A percentile compares a stretch with the other conserved stretches of the same genome.
Conservation (phyloP, 2,797 vertebrate genomes). For the Lateolabrax maculatus region DNA sequence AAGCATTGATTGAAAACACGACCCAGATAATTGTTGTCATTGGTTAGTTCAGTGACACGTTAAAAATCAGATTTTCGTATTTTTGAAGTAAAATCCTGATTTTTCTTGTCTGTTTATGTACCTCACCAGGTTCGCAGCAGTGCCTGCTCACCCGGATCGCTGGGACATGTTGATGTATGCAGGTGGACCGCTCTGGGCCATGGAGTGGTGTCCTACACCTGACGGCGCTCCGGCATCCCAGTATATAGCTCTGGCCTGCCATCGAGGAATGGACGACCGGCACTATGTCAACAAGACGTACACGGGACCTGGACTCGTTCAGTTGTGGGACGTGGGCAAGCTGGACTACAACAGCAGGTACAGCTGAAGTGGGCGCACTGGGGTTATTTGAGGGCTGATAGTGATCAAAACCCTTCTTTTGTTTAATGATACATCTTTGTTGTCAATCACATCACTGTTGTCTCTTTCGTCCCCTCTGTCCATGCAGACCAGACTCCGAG, state of each 20-base stretch:
- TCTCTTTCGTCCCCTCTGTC: not conserved
- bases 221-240: slow-evolving; percentile 87
- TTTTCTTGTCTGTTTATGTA: not conserved
- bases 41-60: not conserved
- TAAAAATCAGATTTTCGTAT: not conserved
- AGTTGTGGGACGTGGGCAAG: slow-evolving; percentile 92
- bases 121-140: slow-evolving; percentile 87
- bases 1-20: not conserved
- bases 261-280: slow-evolving; percentile 89
- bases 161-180: slow-evolving; percentile 91
- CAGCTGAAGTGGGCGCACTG: slow-evolving; percentile 11
- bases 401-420: not conserved
- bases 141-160: slow-evolving; percentile 86
- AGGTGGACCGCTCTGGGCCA: slow-evolving; percentile 93
- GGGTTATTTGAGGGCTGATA: not conserved
- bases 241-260: slow-evolving; percentile 91
- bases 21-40: not conserved
- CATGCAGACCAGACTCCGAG: slow-evolving; percentile 81
- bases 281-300: slow-evolving; percentile 83
- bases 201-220: slow-evolving; percentile 95
- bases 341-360: slow-evolving; percentile 89
- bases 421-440: not conserved
- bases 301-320: slow-evolving; percentile 86
- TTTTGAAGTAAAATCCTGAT: not conserved
- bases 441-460: too few relatives aligned